Evolutionary conservation across 2,888 invertebrate genomes (phyloP).

Genomic region (Sepioteuthis lessoniana): DNA sequence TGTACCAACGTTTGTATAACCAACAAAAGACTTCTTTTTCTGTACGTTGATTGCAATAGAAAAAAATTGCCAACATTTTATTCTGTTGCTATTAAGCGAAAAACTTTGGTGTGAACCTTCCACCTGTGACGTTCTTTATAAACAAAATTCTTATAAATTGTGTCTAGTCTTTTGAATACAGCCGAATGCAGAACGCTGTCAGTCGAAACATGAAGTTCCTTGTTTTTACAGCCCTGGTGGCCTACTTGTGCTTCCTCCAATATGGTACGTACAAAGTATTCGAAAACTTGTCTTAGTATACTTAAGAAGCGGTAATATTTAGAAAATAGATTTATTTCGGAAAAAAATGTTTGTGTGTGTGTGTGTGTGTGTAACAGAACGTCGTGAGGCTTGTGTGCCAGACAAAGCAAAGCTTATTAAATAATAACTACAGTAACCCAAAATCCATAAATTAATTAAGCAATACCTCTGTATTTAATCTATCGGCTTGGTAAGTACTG

Average conservation of each 20-base stretch:
- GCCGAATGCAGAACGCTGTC: not conserved
- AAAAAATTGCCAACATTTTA: not conserved
- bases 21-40: not conserved
- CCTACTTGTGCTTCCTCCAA: not conserved
- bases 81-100: not conserved
- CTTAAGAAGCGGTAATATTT: no score
- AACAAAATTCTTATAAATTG: not conserved
- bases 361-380: no score
- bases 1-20: not conserved
- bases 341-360: no score
- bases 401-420: no score
- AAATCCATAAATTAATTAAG: no score
- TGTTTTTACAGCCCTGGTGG: not conserved
- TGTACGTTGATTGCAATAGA: not conserved
- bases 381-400: no score
- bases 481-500: no score
- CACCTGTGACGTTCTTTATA: not conserved
- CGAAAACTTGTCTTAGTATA: not conserved
- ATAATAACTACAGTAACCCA: no score
- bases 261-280: not conserved
- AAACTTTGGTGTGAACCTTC: not conserved
- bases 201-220: not conserved
- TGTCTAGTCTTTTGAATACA: not conserved
- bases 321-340: no score
- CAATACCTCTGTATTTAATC: no score